Conservation (phyloP, 2,888 invertebrate species). For the Stenurella melanura region DNA sequence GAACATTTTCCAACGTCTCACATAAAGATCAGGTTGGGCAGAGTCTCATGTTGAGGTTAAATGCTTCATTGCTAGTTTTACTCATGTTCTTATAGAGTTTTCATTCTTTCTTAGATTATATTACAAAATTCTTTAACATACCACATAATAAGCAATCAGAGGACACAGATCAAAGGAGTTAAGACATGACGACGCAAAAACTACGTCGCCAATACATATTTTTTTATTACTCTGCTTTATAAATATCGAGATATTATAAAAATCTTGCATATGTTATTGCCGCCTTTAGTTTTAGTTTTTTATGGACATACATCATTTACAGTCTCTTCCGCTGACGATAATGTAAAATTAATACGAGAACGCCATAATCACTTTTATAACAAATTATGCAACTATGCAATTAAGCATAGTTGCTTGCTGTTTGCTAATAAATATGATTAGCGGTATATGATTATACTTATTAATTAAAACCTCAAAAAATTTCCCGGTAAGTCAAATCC, state of each 20-base stretch:
- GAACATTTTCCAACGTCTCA: too few relatives aligned
- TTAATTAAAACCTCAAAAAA: conserved; percentile 44
- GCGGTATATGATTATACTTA: conserved; percentile 38
- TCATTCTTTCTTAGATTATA: too few relatives aligned
- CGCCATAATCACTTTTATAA: conserved; percentile 17
- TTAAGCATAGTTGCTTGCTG: conserved; percentile 23
- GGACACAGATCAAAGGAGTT: too few relatives aligned
- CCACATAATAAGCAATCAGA: too few relatives aligned
- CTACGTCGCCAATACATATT: too few relatives aligned
- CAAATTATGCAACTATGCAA: conserved; percentile 35
- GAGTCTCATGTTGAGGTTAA: too few relatives aligned
- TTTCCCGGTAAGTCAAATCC: conserved; percentile 25
- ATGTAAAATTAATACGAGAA: conserved; percentile 16
- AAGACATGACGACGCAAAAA: too few relatives aligned
- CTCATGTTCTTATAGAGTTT: too few relatives aligned
- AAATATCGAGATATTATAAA: not conserved
- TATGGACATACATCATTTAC: conserved; percentile 24
- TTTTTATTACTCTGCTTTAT: too few relatives aligned
- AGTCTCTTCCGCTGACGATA: conserved; percentile 17
- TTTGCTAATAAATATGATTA: conserved; percentile 41
- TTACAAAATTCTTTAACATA: too few relatives aligned
- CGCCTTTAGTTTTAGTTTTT: not conserved
- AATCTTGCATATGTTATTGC: not conserved
- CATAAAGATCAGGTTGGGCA: too few relatives aligned
- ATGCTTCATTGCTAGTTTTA: too few relatives aligned